Evolutionary conservation across 2,113 vertebrate species (phyloP), one percentile per base, ranked within the genome.

Genomic region (Melanocharis versteri): DNA sequence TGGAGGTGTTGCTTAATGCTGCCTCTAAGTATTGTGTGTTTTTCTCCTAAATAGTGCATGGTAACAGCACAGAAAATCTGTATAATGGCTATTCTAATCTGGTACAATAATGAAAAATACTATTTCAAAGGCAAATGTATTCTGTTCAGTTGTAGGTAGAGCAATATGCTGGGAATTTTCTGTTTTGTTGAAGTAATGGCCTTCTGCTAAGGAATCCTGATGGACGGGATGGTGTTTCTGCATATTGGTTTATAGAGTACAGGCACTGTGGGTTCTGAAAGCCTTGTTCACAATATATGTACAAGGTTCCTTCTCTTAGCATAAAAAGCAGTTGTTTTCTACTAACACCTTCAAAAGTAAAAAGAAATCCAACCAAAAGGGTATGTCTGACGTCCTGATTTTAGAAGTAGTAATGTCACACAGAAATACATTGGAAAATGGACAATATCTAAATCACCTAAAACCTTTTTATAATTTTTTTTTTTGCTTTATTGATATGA

Each of bases 1-100:
- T 78, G 8, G 21, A 70, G 45, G 6, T 22, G 9, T 69, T 70
- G 47, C 27, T 91, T 83, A 89, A 54, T 54, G 26, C 24, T 93
- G n/a, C 45, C 31, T 70, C 37, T 26, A 66, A 26, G 28, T 70
- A 18, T 39, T 65, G 22, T 1, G 0, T 0, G 1, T 7, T 58
- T 87, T 65, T 37, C 86, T 35, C 31, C 13, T 40, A 61, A 83
- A 21, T 76, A 73, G 15, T 28, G 11, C 39, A 13, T n/a, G 54
- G n/a, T 69, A 64, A 37, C 1, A 2, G 31, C 42, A 40, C 2
- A n/a, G 51, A 61, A 90, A 47, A 83, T 75, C 23, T 86, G 22
- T 42, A 9, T 54, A 79, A 69, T 71, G 14, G 17, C 30, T 85
- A 30, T 0, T 39, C 68, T 90, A 28, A 65, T 73, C 37, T 78